Conservation (phyloP, 1,140 invertebrate genomes). For the Zaprionus africanus region DNA sequence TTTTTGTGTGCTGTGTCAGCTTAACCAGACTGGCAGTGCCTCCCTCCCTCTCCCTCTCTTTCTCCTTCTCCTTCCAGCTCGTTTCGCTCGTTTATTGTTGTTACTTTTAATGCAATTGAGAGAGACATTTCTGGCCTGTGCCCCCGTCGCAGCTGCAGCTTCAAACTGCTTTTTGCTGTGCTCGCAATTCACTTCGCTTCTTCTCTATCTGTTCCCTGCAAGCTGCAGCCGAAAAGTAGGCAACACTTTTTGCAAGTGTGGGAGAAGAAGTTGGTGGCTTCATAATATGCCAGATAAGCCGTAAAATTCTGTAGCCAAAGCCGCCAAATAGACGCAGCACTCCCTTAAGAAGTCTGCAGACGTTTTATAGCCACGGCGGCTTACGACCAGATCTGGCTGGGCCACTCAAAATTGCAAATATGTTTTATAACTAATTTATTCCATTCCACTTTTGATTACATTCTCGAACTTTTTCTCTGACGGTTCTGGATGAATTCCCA, state of each 20-base stretch:
- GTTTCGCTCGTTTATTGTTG: conserved; percentile 47
- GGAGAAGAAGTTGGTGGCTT: not conserved
- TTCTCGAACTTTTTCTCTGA: not conserved
- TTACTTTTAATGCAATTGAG: conserved; percentile 52
- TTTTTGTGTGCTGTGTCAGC: conserved; percentile 40
- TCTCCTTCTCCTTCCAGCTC: not conserved
- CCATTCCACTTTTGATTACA: conserved; percentile 9
- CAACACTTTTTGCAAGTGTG: not conserved
- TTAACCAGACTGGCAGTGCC: conserved; percentile 12
- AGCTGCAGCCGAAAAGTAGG: conserved; percentile 18
- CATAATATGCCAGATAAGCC: not conserved
- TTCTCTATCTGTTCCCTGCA: not conserved
- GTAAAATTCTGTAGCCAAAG: not conserved
- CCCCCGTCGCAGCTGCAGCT: conserved; percentile 35
- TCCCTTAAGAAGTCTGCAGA: conserved; percentile 6
- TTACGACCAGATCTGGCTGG: not conserved
- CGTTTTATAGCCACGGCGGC: not conserved
- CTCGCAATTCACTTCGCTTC: not conserved
- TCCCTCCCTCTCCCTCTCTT: not conserved
- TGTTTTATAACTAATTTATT: conserved; percentile 9
- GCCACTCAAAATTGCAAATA: conserved; percentile 7
- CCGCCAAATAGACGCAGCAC: not conserved
- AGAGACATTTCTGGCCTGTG: conserved; percentile 40
- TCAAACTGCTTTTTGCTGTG: conserved; percentile 22
- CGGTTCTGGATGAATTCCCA: not conserved